phyloP scores from a whole-genome alignment of 2,888 invertebrate genomes.

The Drosophila prolongata region DNA sequence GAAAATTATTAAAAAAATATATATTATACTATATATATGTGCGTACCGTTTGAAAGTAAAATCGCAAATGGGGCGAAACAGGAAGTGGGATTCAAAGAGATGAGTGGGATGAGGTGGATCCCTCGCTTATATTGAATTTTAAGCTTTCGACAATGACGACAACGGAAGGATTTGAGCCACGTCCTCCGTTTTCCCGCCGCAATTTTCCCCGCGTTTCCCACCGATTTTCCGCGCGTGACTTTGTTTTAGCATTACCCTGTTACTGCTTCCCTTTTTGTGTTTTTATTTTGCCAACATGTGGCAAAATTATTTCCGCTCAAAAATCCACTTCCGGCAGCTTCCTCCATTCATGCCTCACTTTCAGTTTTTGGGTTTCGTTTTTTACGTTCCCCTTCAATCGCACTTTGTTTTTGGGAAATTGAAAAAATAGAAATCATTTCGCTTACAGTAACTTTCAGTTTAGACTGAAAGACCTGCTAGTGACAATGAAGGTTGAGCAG shows the following conservation, averaged over 20 bases:
- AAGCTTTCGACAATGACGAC: conserved; percentile 61
- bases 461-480: conserved; percentile 44
- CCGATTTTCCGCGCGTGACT: conserved; percentile 35
- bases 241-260: conserved; percentile 33
- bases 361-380: conserved; percentile 2
- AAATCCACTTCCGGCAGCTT: conserved; percentile 71
- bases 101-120: not conserved
- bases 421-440: conserved; percentile 50
- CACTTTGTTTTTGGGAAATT: conserved; percentile 63
- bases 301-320: conserved; percentile 79
- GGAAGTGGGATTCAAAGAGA: conserved; percentile 14
- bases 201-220: conserved; percentile 1
- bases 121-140: conserved; percentile 71
- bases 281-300: conserved; percentile 76
- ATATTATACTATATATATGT: not conserved
- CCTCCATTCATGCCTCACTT: conserved; percentile 40
- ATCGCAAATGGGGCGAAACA: conserved; percentile 2
- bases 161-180: conserved; percentile 52
- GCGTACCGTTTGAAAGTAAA: not conserved
- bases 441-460: conserved; percentile 38
- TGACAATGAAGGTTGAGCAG: conserved; percentile 45
- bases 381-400: conserved; percentile 1
- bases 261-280: conserved; percentile 1
- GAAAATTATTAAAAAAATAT: conserved; percentile 23
- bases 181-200: conserved; percentile 3